Evolutionary conservation across 1,140 invertebrate species (phyloP), one percentile per base, ranked within the genome.

Genomic region (Hylyphantes graminicola): DNA sequence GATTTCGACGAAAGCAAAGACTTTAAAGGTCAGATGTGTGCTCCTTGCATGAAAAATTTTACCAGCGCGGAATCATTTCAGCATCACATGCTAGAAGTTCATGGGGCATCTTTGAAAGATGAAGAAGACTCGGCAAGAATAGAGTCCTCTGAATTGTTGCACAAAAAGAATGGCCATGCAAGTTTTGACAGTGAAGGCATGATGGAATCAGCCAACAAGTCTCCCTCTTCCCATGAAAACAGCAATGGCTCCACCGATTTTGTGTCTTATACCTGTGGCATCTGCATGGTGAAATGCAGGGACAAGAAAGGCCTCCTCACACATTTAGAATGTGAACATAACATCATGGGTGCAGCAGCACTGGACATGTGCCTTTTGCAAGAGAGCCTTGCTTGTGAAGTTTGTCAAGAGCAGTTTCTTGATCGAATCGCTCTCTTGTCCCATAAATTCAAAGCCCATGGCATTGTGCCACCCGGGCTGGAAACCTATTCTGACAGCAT

Each of bases 31-130:
- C 61, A 79, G 9, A 85, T 78, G 84, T 79, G 84, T 74, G 67
- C 84, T 65, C 76, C 76, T 61, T 85, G 84, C 67, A 73, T 79
- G 76, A 85, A 85, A 79, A 79, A 73, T 72, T 85, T 85, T 51
- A 57, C 75, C 10, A 85, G 76, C 79, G 76, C 68, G 13, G 75
- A 85, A 73, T 53, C 70, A 55, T 79, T 85, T 73, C 75, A 80
- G 63, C 61, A 55, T n/a, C 84, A 85, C 67, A 85, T 79, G 76
- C 59, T 85, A 48, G 76, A 85, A 53, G 48, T 75, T 73, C 84
- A 85, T 65, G 68, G 75, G 53, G 82, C 82, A 70, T 76, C 74
- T 50, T 15, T 85, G 11, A 85, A 85, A 70, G 82, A 85, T 50
- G 82, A 85, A 35, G 74, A 85, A n/a, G 35, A 13, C 5, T 67